Percentiles rank a stretch among this genome's conserved stretches.
Evolutionary conservation across 2,888 invertebrate genomes (phyloP).

Genomic region (Athrips mouffetella): DNA sequence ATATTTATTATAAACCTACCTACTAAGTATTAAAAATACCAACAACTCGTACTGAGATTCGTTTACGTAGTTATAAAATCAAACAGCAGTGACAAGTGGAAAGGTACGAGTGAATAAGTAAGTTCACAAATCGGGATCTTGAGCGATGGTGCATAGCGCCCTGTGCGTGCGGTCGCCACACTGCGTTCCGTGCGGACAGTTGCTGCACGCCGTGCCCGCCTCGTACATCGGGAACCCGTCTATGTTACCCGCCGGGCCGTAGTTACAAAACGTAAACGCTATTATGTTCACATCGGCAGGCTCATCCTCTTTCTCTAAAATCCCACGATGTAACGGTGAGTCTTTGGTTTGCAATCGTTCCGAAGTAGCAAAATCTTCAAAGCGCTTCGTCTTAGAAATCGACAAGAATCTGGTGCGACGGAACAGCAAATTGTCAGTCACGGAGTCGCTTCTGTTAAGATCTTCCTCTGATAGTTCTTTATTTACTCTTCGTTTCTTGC

Average conservation of each 20-base stretch:
- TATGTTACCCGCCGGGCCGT: slow-evolving; percentile 69
- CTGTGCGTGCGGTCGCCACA: slow-evolving; percentile 63
- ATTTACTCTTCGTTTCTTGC: slow-evolving; percentile 40
- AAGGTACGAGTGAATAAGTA: too few species aligned
- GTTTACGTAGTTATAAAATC: not conserved
- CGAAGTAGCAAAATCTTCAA: slow-evolving; percentile 46
- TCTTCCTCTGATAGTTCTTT: not conserved
- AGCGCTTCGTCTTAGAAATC: slow-evolving; percentile 27
- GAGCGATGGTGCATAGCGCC: slow-evolving; percentile 52
- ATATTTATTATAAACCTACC: too few species aligned
- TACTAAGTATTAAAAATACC: too few species aligned
- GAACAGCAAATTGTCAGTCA: slow-evolving; percentile 44
- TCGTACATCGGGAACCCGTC: slow-evolving; percentile 70
- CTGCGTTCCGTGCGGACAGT: slow-evolving; percentile 61
- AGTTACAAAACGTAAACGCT: slow-evolving; percentile 68
- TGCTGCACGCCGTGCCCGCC: slow-evolving; percentile 53
- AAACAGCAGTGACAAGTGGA: too few species aligned
- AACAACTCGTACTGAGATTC: too few species aligned
- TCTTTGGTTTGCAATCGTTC: slow-evolving; percentile 30
- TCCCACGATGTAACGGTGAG: slow-evolving; percentile 56
- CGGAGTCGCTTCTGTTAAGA: slow-evolving; percentile 17
- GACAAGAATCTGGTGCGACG: slow-evolving; percentile 56
- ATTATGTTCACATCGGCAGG: slow-evolving; percentile 51
- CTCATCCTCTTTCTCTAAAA: slow-evolving; percentile 29
- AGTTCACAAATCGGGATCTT: slow-evolving; percentile 50